Percentiles rank a stretch among this genome's conserved stretches.
Evolutionary conservation across 2,797 vertebrate genomes (phyloP).

Genomic region (Neostethus bicornis): DNA sequence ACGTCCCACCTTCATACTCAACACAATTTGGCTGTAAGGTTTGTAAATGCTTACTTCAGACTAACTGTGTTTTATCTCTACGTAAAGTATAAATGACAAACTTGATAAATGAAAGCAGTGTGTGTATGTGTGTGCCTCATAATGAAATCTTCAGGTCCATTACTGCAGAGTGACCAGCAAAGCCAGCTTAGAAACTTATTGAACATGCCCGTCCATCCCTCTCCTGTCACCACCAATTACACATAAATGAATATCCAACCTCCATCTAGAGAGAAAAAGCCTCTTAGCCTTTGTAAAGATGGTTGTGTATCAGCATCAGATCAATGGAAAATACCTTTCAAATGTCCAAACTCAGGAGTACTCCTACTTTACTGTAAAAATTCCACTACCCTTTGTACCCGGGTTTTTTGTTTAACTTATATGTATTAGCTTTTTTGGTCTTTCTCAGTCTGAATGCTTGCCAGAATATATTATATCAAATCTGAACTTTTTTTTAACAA

Average conservation of each 20-base stretch:
- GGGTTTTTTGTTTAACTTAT: conserved; percentile 22
- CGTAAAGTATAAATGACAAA: conserved; percentile 16
- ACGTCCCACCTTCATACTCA: conserved; percentile 1
- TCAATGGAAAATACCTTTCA: conserved; percentile 74
- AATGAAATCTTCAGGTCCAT: conserved; percentile 59
- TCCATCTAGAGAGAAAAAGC: conserved; percentile 66
- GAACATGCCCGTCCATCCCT: conserved; percentile 65
- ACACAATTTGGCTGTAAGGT: background rate
- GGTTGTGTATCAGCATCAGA: conserved; percentile 67
- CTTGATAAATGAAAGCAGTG: conserved; percentile 35
- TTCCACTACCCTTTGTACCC: conserved; percentile 24
- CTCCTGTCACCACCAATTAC: conserved; percentile 73
- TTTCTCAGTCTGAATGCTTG: conserved; percentile 39
- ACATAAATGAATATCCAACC: conserved; percentile 58
- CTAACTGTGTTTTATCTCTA: background rate
- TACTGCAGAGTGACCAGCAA: conserved; percentile 40
- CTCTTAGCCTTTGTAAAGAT: conserved; percentile 71
- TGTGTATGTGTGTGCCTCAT: conserved; percentile 29
- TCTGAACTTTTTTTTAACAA: conserved; percentile 14
- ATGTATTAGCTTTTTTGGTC: conserved; percentile 33
- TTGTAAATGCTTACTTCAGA: background rate
- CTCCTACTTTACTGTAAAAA: conserved; percentile 17
- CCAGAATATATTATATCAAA: conserved; percentile 27
- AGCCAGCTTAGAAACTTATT: conserved; percentile 48
- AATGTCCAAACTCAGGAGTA: conserved; percentile 43